Evolutionary conservation across 2,113 vertebrate genomes (phyloP), one percentile per base, ranked within the genome.

Genomic region (Arvicanthis niloticus): DNA sequence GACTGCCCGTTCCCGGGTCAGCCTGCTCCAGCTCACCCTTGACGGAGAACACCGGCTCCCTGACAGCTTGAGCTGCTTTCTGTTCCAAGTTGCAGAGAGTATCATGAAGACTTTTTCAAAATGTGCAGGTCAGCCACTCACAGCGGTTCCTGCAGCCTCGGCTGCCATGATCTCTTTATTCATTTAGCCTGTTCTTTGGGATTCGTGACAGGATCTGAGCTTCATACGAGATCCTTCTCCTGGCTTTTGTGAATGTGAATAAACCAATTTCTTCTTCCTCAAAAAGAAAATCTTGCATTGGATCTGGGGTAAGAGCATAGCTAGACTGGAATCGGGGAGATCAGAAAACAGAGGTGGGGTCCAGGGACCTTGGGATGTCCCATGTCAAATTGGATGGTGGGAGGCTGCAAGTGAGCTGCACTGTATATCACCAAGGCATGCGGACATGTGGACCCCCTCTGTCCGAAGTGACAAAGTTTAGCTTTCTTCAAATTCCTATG

Each of bases 1-100:
- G 87, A 94, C 88, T 13, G 60, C 48, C 62, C 22, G 34, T 68
- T 93, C 90, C 92, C 3, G 51, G 92, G 95, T 92, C 97, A 96
- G 94, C 77, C 91, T 91, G 86, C 82, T 87, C 94, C 72, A 53
- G 95, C 77, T 89, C 48, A 67, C 67, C 65, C 89, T 82, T 51
- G 89, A 95, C 68, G 40, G 56, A 89, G 85, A 92, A 58, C 88
- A 65, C 24, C 62, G 40, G 48, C n/a, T 93, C 22, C 93, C 93
- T 45, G 17, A 21, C 58, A 87, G 88, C 16, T 51, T 51, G 48
- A 45, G 29, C 72, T 82, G 21, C 26, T 42, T 93, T 85, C 91
- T 91, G 80, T 42, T 89, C 72, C 77, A n/a, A 67, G 42, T 75
- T 76, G 53, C 12, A n/a, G 0, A 76, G 75, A 90, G 91, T 2